Conservation (phyloP, 2,113 vertebrate genomes). For the Hyperopisus bebe region DNA sequence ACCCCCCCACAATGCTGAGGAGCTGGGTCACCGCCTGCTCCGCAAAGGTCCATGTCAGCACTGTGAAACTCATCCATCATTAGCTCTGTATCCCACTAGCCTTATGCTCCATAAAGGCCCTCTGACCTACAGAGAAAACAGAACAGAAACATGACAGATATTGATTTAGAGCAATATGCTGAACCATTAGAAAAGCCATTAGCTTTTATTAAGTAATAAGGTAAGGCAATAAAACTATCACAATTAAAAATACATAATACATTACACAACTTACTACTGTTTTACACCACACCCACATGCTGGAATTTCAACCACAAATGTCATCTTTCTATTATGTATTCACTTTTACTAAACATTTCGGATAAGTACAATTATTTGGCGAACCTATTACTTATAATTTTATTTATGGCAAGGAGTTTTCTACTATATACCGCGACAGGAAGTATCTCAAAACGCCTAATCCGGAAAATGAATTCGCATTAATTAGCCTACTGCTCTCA, state of each 20-base stretch:
- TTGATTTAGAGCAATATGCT: neutral
- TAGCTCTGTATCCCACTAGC: neutral
- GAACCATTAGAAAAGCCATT: neutral
- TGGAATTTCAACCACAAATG: neutral
- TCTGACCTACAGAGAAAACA: neutral
- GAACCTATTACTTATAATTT: neutral
- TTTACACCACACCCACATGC: neutral
- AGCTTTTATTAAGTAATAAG: neutral
- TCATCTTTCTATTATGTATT: neutral
- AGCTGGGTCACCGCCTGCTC: neutral
- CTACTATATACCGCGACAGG: neutral
- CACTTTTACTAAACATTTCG: neutral
- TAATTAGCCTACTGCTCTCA: neutral
- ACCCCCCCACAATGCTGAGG: neutral
- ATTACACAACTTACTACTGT: neutral
- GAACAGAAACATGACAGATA: neutral
- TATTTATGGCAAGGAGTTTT: neutral
- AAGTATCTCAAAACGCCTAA: neutral
- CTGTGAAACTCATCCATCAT: constrained; percentile 11
- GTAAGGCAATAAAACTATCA: neutral
- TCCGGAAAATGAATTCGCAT: neutral
- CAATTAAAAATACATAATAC: constrained; percentile 7
- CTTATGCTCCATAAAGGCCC: neutral
- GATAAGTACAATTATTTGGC: neutral
- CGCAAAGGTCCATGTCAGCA: neutral